Conservation (phyloP, 2,797 vertebrate genomes). For the Holocentrus rufus region DNA sequence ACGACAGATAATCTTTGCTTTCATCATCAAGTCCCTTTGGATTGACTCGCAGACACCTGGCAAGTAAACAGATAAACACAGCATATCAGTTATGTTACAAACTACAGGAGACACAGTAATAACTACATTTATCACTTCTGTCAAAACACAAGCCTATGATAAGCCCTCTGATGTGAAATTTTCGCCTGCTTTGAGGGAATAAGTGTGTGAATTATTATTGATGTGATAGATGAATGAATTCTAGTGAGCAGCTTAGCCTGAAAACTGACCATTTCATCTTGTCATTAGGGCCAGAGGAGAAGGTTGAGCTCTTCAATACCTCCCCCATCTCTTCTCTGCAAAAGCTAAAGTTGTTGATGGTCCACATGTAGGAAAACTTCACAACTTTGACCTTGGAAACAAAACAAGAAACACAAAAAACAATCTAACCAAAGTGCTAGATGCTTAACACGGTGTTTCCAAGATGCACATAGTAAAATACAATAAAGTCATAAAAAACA, state of each 20-base stretch:
- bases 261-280: constrained; percentile 97
- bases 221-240: constrained; percentile 1
- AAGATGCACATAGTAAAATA: no score
- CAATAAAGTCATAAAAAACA: no score
- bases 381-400: constrained; percentile 94
- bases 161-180: constrained; percentile 7
- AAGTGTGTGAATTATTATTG: constrained; percentile 21
- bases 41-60: constrained; percentile 98
- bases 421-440: neutral
- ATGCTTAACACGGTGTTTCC: no score
- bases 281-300: constrained; percentile 97
- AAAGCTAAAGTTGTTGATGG: constrained; percentile 99
- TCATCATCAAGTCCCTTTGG: constrained; percentile 99
- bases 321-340: constrained; percentile 99
- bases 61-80: constrained; percentile 62
- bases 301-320: constrained; percentile 98
- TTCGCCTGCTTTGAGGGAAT: constrained; percentile 16
- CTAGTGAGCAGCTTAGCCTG: neutral
- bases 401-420: constrained; percentile 27
- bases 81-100: constrained; percentile 31
- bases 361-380: constrained; percentile 99
- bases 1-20: constrained; percentile 98
- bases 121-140: constrained; percentile 10
- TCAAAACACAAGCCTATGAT: constrained; percentile 5
- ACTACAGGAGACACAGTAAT: constrained; percentile 7